Conservation (phyloP, 1,140 invertebrate genomes). For the Leptopilina clavipes region DNA sequence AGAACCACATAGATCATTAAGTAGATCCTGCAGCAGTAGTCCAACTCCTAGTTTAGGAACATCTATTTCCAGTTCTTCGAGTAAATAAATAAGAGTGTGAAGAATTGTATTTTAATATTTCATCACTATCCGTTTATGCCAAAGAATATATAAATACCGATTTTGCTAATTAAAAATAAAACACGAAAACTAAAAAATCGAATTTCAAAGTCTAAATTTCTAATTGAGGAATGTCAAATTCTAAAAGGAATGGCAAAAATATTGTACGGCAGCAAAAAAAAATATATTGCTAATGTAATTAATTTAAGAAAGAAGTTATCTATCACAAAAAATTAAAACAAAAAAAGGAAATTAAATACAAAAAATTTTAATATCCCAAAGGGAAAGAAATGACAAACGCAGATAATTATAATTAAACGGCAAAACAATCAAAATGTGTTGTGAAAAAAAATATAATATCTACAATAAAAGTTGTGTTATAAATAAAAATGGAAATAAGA, state of each 20-base stretch:
- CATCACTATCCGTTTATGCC: conserved; percentile 17
- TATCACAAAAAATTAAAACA: neutral
- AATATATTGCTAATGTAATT: too few species aligned
- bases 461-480: conserved; percentile 7
- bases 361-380: neutral
- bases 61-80: conserved; percentile 53
- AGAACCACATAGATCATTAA: conserved; percentile 66
- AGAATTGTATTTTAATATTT: conserved; percentile 28
- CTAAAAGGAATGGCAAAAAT: too few species aligned
- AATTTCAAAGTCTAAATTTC: too few species aligned
- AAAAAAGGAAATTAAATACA: neutral
- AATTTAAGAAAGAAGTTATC: too few species aligned
- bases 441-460: conserved; percentile 1
- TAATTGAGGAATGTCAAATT: too few species aligned
- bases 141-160: neutral
- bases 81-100: conserved; percentile 48
- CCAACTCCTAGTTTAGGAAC: conserved; percentile 68
- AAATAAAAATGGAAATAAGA: neutral
- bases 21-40: conserved; percentile 74
- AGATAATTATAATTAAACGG: neutral
- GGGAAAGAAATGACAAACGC: neutral
- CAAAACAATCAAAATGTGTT: conserved; percentile 34
- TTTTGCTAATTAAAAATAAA: neutral
- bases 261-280: too few species aligned
- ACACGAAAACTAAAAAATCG: too few species aligned